Evolutionary conservation across 1,140 invertebrate genomes (phyloP).

Genomic region (Lucilia sericata): DNA sequence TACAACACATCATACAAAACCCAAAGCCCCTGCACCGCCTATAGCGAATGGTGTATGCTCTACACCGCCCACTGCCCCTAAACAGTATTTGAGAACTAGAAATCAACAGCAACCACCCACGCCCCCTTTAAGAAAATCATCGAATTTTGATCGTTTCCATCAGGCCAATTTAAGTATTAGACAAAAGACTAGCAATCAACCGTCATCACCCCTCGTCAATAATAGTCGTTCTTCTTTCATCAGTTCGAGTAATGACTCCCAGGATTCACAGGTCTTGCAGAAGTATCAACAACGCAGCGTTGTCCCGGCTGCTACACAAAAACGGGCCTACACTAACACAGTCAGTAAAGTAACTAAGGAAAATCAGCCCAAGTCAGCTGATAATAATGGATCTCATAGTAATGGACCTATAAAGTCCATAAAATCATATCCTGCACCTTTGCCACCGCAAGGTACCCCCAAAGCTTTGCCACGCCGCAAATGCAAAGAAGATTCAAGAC

Average conservation of each 20-base stretch:
- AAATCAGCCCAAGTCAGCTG: constrained; percentile 51
- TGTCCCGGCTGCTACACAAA: constrained; percentile 53
- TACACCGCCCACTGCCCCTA: constrained; percentile 51
- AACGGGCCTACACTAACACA: constrained; percentile 60
- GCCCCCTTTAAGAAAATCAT: constrained; percentile 28
- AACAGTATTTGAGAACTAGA: constrained; percentile 52
- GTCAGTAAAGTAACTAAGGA: constrained; percentile 58
- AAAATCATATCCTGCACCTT: constrained; percentile 63
- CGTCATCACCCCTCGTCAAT: background rate
- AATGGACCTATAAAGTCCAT: constrained; percentile 49
- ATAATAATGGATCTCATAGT: constrained; percentile 45
- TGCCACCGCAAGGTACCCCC: constrained; percentile 55
- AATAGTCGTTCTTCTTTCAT: constrained; percentile 17
- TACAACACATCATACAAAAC: constrained; percentile 43
- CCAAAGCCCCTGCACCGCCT: constrained; percentile 43
- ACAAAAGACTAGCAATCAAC: constrained; percentile 29
- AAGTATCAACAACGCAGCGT: constrained; percentile 36
- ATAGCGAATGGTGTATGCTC: background rate
- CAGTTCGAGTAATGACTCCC: constrained; percentile 44
- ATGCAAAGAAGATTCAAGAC: constrained; percentile 46
- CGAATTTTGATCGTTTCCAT: constrained; percentile 48
- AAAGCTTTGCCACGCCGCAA: constrained; percentile 50
- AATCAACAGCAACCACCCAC: constrained; percentile 44
- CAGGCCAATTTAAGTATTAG: constrained; percentile 49
- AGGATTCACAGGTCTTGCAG: constrained; percentile 39